Evolutionary conservation across 2,888 invertebrate genomes (phyloP).

Genomic region (Drymonia ruficornis): DNA sequence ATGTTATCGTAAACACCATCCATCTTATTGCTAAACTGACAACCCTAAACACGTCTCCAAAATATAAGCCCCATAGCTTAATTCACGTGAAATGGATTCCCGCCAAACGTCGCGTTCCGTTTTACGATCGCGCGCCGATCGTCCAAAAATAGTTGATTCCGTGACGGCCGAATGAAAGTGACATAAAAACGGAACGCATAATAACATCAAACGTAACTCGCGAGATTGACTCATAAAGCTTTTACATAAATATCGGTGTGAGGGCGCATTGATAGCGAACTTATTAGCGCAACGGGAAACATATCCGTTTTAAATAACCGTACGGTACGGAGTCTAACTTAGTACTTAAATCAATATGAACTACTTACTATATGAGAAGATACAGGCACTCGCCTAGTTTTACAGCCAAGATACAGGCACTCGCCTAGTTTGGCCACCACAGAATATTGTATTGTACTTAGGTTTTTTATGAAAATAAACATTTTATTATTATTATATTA

Average conservation of each 20-base stretch:
- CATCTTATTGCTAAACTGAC: constrained; percentile 17
- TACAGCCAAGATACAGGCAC: too few species aligned
- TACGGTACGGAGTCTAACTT: too few species aligned
- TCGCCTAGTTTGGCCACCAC: too few species aligned
- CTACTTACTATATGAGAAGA: too few species aligned
- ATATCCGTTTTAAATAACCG: too few species aligned
- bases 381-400: too few species aligned
- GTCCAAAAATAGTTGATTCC: constrained; percentile 72
- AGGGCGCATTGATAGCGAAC: constrained; percentile 39
- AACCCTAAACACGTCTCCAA: constrained; percentile 27
- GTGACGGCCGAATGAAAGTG: constrained; percentile 69
- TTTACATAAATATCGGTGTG: constrained; percentile 60
- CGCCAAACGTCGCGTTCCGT: constrained; percentile 61
- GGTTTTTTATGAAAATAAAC: too few species aligned
- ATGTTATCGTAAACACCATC: background rate
- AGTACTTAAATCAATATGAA: too few species aligned
- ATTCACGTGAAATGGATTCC: constrained; percentile 71
- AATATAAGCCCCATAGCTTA: constrained; percentile 34
- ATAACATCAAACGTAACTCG: constrained; percentile 71
- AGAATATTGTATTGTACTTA: too few species aligned
- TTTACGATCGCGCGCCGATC: constrained; percentile 70
- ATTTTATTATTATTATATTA: too few species aligned
- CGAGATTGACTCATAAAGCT: constrained; percentile 75
- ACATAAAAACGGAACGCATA: constrained; percentile 75
- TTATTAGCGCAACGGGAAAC: background rate